A percentile compares a stretch with the other conserved stretches of the same genome.
These are phyloP conservation scores for Tanaodytes sp. DNA, from an alignment of 2,888 invertebrate species.

Conservation along the genomic window DNA sequence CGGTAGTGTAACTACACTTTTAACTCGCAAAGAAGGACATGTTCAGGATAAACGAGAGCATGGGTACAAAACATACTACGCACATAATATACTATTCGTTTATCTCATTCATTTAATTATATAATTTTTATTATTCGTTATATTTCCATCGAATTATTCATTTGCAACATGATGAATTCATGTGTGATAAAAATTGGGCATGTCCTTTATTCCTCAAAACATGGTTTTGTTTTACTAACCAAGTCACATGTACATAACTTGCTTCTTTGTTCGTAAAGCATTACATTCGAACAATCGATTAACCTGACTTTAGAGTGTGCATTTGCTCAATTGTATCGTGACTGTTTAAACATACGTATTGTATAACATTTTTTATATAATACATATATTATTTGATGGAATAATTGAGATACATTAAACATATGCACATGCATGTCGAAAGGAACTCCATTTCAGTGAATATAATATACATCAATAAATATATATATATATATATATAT, in stretches of 20 bases:
- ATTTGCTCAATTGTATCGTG: constrained; percentile 10
- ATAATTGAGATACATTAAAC: constrained; percentile 6
- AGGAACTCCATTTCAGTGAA: constrained; percentile 19
- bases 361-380: constrained; percentile 8
- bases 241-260: constrained; percentile 71
- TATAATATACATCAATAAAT: no score
- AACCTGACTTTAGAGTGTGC: constrained; percentile 46
- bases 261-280: constrained; percentile 73
- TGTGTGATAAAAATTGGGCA: constrained; percentile 26
- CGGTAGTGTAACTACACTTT: constrained; percentile 69
- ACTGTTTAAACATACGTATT: neutral
- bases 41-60: constrained; percentile 55
- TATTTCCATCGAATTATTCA: no score
- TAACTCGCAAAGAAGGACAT: constrained; percentile 62
- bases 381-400: neutral
- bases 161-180: no score
- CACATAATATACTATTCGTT: constrained; percentile 13
- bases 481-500: constrained; percentile 16
- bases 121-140: constrained; percentile 19
- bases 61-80: constrained; percentile 15
- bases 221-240: constrained; percentile 69
- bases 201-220: constrained; percentile 50
- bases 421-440: constrained; percentile 18
- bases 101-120: constrained; percentile 10
- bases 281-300: constrained; percentile 59